Evolutionary conservation across 2,113 vertebrate species (phyloP), one percentile per base, ranked within the genome.

Genomic region (Poeciliopsis retropinna): DNA sequence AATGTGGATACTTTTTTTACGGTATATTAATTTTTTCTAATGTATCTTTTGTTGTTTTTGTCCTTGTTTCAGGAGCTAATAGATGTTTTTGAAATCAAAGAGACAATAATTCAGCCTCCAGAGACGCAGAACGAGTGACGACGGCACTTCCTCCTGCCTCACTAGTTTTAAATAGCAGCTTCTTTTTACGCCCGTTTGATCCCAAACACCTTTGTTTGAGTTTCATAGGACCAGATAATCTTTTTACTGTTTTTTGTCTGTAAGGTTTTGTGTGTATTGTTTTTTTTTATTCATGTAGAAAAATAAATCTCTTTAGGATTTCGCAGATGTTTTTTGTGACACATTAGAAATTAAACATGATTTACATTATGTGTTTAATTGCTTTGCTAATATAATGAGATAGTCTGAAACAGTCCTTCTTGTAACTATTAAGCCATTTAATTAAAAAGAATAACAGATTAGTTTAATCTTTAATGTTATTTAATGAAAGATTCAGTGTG

Each of bases 41-140:
- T 29, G 3, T 1, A 32, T 41, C 1, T 41, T 25, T 27, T 79
- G 2, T 78, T 57, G 10, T 57, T 57, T n/a, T 62, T 64, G 2
- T 17, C 70, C 3, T 76, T 39, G 39, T 83, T 61, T 5, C 75
- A 95, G 94, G 94, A 94, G 73, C 86, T 95, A 37, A 89, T 94
- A 41, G 84, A 90, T 0, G 85, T 62, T 54, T 93, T 93, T 9
- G 90, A 94, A 5, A 95, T 95, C 70, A 91, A 44, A 29, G 60
- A 91, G 15, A 54, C 93, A 9, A 76, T 95, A 85, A 95, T 95
- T 76, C 90, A 73, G 0, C 65, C 87, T 34, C 57, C 64, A 13
- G 69, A 74, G 67, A 17, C 73, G 1, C 74, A 83, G 64, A 73
- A 17, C 4, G 73, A 88, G 57, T 90, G 90, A 92, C 17, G 39